Base-by-base conservation (phyloP, 2,113 vertebrate species). In the Salminus brasiliensis region DNA sequence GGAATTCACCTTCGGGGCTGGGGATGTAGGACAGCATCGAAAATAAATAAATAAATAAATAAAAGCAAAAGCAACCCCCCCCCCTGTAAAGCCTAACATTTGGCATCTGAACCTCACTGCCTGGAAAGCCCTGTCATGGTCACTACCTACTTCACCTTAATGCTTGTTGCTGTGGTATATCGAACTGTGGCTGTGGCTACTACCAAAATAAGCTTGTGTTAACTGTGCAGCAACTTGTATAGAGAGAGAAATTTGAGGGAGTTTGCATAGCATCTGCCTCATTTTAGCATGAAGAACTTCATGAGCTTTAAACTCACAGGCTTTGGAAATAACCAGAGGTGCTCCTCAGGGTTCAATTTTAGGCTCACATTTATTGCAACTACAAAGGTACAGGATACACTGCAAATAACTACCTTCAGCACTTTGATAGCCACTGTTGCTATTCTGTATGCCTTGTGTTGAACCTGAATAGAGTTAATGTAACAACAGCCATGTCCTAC, bases 1-100 rank as follows among this genome's bases (percentile, higher is more conserved):
- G 80, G 41, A 85, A 76, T 85, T 84, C 73, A 84, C 76, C 87
- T 86, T 81, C 36, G 49, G 83, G 85, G 79, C 65, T 52, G 59
- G 29, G 62, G 83, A 91, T 91, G 79, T 89, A 87, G 87, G 86
- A 70, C 86, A 86, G 80, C 71, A 80, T 27, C 3, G 62, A 30
- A 29, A 27, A 47, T 67, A 60, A 43, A 39, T 32, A 52, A 52
- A 52, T 52, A 10, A 21, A 34, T 63, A 63, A 34, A 34, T 5
- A 5, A 18, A 18, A n/a, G 18, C 1, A 18, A 52, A 18, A 12
- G 27, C 65, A 39, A 10, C 34, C 57, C 36, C n/a, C n/a, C n/a
- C n/a, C n/a, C n/a, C n/a, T 21, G 5, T 3, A 52, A 52, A 52
- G 18, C 18, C 21, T 2, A 60, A 27, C 16, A 4, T 27, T 30